Conservation (phyloP, 2,113 vertebrate species). For the Peromyscus californicus region DNA sequence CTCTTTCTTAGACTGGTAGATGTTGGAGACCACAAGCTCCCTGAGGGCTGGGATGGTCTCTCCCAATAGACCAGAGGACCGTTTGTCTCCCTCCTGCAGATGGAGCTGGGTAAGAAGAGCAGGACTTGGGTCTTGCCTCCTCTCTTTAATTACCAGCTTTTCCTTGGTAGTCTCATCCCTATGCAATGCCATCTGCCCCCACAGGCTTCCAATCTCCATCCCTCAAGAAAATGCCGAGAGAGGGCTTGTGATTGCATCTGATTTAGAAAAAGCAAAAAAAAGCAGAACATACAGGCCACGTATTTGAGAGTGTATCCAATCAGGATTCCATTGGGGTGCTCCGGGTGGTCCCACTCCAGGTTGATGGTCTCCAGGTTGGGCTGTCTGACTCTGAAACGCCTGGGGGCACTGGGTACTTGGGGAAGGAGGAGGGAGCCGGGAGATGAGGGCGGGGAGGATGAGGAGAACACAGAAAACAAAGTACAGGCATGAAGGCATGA, state of each 20-base stretch:
- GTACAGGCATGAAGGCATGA: conserved; percentile 74
- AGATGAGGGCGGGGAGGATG: conserved; percentile 52
- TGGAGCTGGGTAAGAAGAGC: neutral
- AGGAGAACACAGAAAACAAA: conserved; percentile 78
- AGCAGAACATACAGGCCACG: conserved; percentile 90
- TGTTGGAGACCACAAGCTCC: neutral
- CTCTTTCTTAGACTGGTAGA: neutral
- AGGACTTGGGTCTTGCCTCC: neutral
- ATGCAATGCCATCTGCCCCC: neutral
- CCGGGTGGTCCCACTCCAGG: conserved; percentile 95
- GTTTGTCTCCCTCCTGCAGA: neutral
- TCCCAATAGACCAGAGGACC: neutral
- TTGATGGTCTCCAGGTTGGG: conserved; percentile 91
- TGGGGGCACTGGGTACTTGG: conserved; percentile 94
- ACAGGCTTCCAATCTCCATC: neutral
- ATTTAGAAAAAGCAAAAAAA: neutral
- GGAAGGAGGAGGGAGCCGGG: conserved; percentile 81
- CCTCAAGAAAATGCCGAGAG: neutral
- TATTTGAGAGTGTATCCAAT: conserved; percentile 94
- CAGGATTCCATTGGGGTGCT: conserved; percentile 96
- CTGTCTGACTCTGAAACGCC: conserved; percentile 92
- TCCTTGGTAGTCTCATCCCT: neutral
- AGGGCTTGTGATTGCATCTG: neutral
- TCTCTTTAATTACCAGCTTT: neutral
- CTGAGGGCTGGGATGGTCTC: neutral